Evolutionary conservation across 2,113 vertebrate species (phyloP), one percentile per base, ranked within the genome.

Genomic region (Triplophysa tibetana): DNA sequence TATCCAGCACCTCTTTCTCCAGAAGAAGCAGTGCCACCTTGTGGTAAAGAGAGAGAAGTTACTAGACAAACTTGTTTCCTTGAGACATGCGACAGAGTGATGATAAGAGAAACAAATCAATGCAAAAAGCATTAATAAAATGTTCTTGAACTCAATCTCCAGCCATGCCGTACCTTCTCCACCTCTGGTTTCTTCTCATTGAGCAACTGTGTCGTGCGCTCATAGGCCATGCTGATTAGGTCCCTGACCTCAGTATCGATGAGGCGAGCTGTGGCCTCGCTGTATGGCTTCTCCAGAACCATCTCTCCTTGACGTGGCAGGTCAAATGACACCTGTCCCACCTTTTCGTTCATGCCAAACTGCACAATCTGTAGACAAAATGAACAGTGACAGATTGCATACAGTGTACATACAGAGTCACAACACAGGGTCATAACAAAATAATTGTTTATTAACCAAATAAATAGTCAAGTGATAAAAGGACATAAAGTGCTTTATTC

Each of bases 271-370:
- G 98, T 99, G 75, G 95, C 96, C 75, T 99, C 98, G 0, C 98
- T 99, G 81, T 99, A 99, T 0, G 98, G 98, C 63, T 99, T 99
- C 90, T 99, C 98, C 50, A 99, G 86, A 16, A 98, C 94, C 94
- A 97, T 93, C 83, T 99, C 98, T 0, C 97, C 98, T 89, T 98
- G 96, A 0, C 96, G 94, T 0, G 98, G 97, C 1, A 98, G 92
- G 80, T 99, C 97, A 52, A 99, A 99, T 76, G 98, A 99, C 61
- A 99, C 96, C 90, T 99, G 97, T 0, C 98, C 98, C 26, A 99
- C 97, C 89, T 97, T 98, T 2, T 94, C 91, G 63, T 96, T 99
- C 98, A 99, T 99, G 58, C 98, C 98, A 45, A 99, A 99, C 90
- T 99, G 98, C 66, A 99, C 96, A 16, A 99, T 96, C 98, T 99